Evolutionary conservation across 1,140 invertebrate species (phyloP).

Genomic region (Galendromus occidentalis): DNA sequence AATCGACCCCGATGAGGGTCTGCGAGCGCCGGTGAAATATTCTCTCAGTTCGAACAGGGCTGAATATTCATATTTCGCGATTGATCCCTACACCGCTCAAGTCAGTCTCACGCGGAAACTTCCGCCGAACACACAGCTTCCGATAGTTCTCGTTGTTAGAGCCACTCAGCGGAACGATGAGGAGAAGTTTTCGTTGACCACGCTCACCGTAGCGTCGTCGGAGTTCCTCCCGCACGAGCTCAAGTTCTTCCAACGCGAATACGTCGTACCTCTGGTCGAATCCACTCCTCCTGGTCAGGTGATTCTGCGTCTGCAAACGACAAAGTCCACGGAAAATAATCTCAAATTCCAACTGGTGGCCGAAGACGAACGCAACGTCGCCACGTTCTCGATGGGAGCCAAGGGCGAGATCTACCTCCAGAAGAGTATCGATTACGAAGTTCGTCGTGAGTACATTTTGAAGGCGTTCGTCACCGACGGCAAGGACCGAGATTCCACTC

Average conservation of each 20-base stretch:
- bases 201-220: conserved; percentile 41
- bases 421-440: conserved; percentile 57
- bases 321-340: background rate
- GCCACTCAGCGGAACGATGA: conserved; percentile 67
- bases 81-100: conserved; percentile 39
- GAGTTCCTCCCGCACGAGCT: conserved; percentile 31
- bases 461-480: conserved; percentile 65
- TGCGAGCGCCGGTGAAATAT: conserved; percentile 51
- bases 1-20: conserved; percentile 55
- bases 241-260: conserved; percentile 49
- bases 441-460: conserved; percentile 41
- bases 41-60: conserved; percentile 33
- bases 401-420: conserved; percentile 57
- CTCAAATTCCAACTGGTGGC: conserved; percentile 8
- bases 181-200: conserved; percentile 63
- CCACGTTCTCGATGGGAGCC: conserved; percentile 34
- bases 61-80: conserved; percentile 32
- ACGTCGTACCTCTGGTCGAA: conserved; percentile 48
- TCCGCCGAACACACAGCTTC: conserved; percentile 33
- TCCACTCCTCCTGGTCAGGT: conserved; percentile 38
- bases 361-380: background rate
- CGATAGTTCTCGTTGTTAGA: conserved; percentile 54
- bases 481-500: conserved; percentile 50
- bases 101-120: conserved; percentile 40
- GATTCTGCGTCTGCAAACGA: conserved; percentile 35